These are phyloP conservation scores for Tetheella fluctuosa DNA, from an alignment of 2,888 invertebrate species.

Conservation along the genomic window DNA sequence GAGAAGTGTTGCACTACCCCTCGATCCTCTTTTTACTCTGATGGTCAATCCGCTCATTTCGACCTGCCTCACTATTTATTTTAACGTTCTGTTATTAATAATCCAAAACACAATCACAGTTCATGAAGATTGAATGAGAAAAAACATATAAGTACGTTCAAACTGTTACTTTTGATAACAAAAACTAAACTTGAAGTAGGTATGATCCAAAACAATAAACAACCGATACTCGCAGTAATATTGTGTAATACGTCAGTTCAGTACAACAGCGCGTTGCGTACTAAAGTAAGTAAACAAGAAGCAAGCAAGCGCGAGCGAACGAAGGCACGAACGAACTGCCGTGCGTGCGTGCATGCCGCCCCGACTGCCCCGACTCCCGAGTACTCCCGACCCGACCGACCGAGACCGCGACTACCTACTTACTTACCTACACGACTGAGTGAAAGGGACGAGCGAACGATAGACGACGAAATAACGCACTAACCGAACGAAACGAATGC, in stretches of 20 bases:
- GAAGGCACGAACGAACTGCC: conserved; percentile 21
- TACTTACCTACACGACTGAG: not conserved
- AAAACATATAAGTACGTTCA: conserved; percentile 35
- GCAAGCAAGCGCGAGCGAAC: too few species aligned
- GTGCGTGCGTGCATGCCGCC: too few species aligned
- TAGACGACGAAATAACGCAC: conserved; percentile 38
- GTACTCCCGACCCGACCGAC: too few species aligned
- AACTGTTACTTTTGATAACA: conserved; percentile 34
- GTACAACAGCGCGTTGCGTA: conserved; percentile 71
- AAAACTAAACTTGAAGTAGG: conserved; percentile 30
- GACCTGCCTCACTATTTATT: conserved; percentile 70
- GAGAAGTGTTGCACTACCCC: conserved; percentile 82
- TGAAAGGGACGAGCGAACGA: not conserved
- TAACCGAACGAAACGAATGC: conserved; percentile 27
- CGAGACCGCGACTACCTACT: too few species aligned
- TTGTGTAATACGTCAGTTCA: conserved; percentile 52
- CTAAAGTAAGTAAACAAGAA: conserved; percentile 42
- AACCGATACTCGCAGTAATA: conserved; percentile 20
- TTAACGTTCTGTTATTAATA: conserved; percentile 70
- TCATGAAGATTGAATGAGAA: conserved; percentile 59
- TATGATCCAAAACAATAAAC: conserved; percentile 58
- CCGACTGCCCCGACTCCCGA: too few species aligned
- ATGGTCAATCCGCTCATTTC: conserved; percentile 84
- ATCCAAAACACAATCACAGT: conserved; percentile 72
- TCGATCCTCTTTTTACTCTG: conserved; percentile 82